phyloP scores from a whole-genome alignment of 2,113 vertebrate species.

The Rhinopomastus cyanomelas region DNA sequence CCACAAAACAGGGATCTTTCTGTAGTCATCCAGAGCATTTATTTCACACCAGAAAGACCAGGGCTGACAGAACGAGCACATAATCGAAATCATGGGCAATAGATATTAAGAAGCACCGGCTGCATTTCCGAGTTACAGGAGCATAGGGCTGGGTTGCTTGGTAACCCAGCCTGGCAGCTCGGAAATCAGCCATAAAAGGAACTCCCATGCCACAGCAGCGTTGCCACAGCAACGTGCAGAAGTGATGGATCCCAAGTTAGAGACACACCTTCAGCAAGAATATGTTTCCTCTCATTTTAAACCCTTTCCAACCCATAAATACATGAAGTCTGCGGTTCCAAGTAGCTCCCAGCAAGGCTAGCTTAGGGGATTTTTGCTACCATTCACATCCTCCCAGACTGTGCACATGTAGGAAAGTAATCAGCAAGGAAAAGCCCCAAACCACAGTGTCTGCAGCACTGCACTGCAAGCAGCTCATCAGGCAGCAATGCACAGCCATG shows the following conservation, averaged over 20 bases:
- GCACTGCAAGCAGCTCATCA: constrained; percentile 1
- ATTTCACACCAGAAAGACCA: constrained; percentile 57
- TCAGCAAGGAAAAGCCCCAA: not conserved
- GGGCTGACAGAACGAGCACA: constrained; percentile 61
- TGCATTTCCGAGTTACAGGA: constrained; percentile 71
- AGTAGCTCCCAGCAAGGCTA: not conserved
- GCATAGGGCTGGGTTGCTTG: constrained; percentile 79
- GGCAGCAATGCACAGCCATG: not conserved
- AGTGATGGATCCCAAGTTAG: constrained; percentile 74
- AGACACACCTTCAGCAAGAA: constrained; percentile 62
- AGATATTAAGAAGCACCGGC: constrained; percentile 15
- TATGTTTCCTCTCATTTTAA: constrained; percentile 36
- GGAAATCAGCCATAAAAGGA: constrained; percentile 79
- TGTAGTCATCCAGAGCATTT: constrained; percentile 17
- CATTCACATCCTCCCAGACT: not conserved
- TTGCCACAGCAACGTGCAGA: constrained; percentile 76
- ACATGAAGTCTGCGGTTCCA: constrained; percentile 7
- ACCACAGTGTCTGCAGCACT: not conserved
- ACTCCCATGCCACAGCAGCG: constrained; percentile 77
- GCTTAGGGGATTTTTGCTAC: not conserved
- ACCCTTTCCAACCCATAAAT: constrained; percentile 8
- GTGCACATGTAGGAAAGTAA: not conserved
- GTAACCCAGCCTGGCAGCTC: constrained; percentile 78
- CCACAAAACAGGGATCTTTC: constrained; percentile 7
- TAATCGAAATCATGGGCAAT: constrained; percentile 47